Evolutionary conservation across 1,140 invertebrate genomes (phyloP).

Genomic region (Temnothorax curvispinosus): DNA sequence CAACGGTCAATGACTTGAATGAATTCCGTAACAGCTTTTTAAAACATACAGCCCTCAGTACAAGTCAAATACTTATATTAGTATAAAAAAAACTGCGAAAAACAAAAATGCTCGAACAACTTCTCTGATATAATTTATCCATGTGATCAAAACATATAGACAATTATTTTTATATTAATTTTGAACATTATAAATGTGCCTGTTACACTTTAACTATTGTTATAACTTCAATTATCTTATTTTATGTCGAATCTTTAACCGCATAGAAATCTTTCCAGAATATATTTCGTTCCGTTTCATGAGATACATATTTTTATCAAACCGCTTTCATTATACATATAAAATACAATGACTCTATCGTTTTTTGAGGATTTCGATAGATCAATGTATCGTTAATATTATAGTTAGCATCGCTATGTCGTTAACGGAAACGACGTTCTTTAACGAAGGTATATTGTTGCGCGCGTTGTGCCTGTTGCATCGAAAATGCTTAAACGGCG

Average conservation of each 20-base stretch:
- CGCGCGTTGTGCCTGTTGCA: constrained; percentile 54
- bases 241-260: background rate
- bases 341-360: background rate
- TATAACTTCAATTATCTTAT: background rate
- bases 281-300: background rate
- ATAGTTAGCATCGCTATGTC: background rate
- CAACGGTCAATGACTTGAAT: too few relatives aligned
- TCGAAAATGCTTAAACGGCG: constrained; percentile 19
- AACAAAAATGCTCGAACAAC: background rate
- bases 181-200: background rate
- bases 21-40: background rate
- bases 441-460: constrained; percentile 57
- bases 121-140: background rate
- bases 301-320: background rate
- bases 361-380: background rate
- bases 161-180: background rate
- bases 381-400: background rate
- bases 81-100: background rate
- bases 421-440: constrained; percentile 20
- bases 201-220: background rate
- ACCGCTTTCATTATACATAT: background rate
- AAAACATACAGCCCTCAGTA: background rate
- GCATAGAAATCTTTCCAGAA: background rate
- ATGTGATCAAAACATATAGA: background rate
- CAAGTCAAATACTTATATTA: background rate